Conservation (phyloP, 2,113 vertebrate species). For the Periophthalmus modestus region DNA sequence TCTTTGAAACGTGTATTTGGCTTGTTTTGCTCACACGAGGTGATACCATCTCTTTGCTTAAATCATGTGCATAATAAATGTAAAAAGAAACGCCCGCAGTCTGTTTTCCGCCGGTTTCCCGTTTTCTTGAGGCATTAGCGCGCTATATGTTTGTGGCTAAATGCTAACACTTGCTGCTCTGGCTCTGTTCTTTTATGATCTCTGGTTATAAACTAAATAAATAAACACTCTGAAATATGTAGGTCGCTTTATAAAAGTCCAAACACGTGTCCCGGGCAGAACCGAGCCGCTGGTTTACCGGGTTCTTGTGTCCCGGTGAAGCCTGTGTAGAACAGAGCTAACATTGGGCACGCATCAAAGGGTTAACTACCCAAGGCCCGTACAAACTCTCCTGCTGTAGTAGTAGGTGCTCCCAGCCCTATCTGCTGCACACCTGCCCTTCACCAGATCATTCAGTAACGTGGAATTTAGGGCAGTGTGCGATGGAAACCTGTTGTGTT, state of each 20-base stretch:
- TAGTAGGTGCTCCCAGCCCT: background rate
- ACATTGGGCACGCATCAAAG: background rate
- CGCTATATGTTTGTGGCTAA: slow-evolving; percentile 7
- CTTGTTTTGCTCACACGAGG: slow-evolving; percentile 11
- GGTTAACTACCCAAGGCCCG: slow-evolving; percentile 8
- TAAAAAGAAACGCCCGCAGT: background rate
- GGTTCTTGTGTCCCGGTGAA: slow-evolving; percentile 4
- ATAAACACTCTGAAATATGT: background rate
- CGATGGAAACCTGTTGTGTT: background rate
- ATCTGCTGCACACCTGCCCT: background rate
- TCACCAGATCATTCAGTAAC: background rate
- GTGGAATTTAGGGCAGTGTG: background rate
- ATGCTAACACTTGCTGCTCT: slow-evolving; percentile 3
- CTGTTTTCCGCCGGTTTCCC: background rate
- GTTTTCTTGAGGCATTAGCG: too few species aligned
- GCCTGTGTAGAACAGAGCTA: background rate
- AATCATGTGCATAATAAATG: background rate
- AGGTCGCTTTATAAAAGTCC: background rate
- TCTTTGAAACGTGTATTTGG: background rate
- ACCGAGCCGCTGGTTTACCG: background rate
- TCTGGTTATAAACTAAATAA: slow-evolving; percentile 1
- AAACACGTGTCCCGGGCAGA: background rate
- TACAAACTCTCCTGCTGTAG: background rate
- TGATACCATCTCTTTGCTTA: slow-evolving; percentile 19
- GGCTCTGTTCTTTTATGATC: slow-evolving; percentile 2